phyloP scores from a whole-genome alignment of 2,113 vertebrate species.

The Scomber colias region DNA sequence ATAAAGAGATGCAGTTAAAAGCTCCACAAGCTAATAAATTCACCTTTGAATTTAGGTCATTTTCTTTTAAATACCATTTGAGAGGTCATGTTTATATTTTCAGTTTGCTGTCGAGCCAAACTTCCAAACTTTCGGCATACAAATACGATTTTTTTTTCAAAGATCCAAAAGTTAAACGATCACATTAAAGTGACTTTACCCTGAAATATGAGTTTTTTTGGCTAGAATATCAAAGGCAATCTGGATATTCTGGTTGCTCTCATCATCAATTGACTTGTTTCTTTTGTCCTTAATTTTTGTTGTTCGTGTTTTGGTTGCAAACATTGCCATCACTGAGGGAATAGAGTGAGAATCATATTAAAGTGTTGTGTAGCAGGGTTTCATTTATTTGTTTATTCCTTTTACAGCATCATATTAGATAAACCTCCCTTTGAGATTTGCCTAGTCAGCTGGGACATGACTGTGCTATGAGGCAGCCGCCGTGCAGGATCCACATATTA shows the following conservation, averaged over 20 bases:
- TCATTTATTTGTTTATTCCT: conserved; percentile 67
- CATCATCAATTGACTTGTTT: conserved; percentile 9
- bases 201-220: background rate
- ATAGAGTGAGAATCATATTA: conserved; percentile 41
- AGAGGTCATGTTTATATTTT: background rate
- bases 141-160: background rate
- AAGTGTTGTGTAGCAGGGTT: conserved; percentile 54
- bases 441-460: conserved; percentile 48
- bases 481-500: conserved; percentile 50
- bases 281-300: conserved; percentile 11
- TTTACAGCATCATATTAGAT: conserved; percentile 67
- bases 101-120: background rate
- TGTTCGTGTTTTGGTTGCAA: conserved; percentile 20
- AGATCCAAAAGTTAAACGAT: background rate
- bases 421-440: conserved; percentile 66
- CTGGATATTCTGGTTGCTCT: conserved; percentile 1
- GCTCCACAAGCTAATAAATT: no score
- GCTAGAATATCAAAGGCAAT: conserved; percentile 27
- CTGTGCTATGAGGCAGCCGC: conserved; percentile 35
- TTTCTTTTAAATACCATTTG: background rate
- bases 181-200: background rate
- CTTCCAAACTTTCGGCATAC: background rate
- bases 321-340: conserved; percentile 31
- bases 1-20: background rate
- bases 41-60: background rate